Percentiles rank a stretch among this genome's conserved stretches.
phyloP scores from a whole-genome alignment of 2,888 invertebrate genomes.

The Patella ulyssiponensis region DNA sequence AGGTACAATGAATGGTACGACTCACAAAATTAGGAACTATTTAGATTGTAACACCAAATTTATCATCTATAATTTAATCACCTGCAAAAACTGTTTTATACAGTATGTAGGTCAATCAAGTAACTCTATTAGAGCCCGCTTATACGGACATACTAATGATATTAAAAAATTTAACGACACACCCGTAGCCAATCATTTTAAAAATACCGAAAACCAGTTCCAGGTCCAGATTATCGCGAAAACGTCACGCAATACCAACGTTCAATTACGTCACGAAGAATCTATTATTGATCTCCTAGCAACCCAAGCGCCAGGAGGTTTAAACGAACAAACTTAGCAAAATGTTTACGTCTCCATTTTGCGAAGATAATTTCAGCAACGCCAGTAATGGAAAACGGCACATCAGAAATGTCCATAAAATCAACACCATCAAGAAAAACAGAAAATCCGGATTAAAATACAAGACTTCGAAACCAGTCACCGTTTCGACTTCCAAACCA shows the following conservation, averaged over 20 bases:
- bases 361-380: neutral
- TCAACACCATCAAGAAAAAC: neutral
- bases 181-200: neutral
- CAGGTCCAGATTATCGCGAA: neutral
- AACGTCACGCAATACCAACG: neutral
- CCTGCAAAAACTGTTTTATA: too few species aligned
- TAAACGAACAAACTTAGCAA: neutral
- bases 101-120: too few species aligned
- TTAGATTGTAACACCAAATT: too few species aligned
- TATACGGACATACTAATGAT: neutral
- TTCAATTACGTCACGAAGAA: too few species aligned
- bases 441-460: too few species aligned
- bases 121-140: neutral
- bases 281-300: neutral
- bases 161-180: neutral
- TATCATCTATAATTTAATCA: too few species aligned
- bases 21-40: neutral
- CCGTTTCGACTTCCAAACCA: too few species aligned
- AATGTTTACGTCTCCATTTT: neutral
- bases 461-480: too few species aligned
- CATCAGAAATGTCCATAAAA: neutral
- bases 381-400: neutral
- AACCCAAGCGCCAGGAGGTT: neutral
- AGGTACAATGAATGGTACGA: neutral
- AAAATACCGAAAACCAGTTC: neutral